Base-by-base conservation (phyloP, 2,888 invertebrate species). In the Archips crataeganus region DNA sequence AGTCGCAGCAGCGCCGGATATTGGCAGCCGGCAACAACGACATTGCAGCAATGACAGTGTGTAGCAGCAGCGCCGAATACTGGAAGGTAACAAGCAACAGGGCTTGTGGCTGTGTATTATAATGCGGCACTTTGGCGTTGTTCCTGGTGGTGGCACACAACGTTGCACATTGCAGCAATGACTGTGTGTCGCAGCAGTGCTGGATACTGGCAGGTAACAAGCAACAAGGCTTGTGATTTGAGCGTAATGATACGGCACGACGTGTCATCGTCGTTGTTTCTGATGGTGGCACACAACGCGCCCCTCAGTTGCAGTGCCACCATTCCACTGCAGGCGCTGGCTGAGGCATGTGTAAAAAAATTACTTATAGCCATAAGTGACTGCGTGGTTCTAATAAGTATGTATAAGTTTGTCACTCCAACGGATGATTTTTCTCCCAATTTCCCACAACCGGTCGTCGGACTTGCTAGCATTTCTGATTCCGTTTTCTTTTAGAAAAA, bases 161-260 rank as follows among this genome's bases (percentile, higher is more conserved):
- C 61, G 98, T 98, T 0, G 96, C 97, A 0, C 99, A 99, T 85
- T 95, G 97, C 0, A 97, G 95, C 6, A 97, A 97, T 82, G 93
- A 94, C 0, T 96, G 96, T 66, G 95, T 96, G 11, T 23, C 23
- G 23, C 91, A 95, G 0, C 95, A 96, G 67, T 93, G 98, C 77
- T 94, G 97, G 79, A 95, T 96, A 59, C 97, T 95, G 84, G 97
- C 97, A 85, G 97, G 98, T 97, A 87, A 81, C 84, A 23, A 32
- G 32, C 57, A 54, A 2, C 49, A n/a, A n/a, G 9, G 8, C 3
- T 39, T 45, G 42, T 32, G 23, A 3, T 45, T 11, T 10, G 45
- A 1, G 23, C 23, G 1, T 23, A 0, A 23, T 45, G 57, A 34
- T 49, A 6, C 5, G 6, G 51, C 51, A 11, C 39, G 36, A 36